Conservation (phyloP, 2,113 vertebrate species). For the Entelurus aequoreus region DNA sequence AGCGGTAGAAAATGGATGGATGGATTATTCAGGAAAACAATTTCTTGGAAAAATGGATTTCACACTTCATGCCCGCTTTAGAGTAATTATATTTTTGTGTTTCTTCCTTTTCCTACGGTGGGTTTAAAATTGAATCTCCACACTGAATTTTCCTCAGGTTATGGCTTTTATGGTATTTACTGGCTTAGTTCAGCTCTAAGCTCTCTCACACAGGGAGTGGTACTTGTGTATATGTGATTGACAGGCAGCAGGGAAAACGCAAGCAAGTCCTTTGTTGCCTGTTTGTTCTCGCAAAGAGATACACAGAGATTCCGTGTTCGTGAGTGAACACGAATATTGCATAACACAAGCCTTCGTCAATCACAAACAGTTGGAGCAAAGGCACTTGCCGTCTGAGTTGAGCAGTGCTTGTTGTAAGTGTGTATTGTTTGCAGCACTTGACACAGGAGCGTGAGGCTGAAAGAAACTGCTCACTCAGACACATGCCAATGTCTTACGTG, state of each 20-base stretch:
- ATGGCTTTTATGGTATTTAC: slow-evolving; percentile 56
- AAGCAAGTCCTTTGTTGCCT: slow-evolving; percentile 55
- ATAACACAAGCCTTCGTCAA: slow-evolving; percentile 57
- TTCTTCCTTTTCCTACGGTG: slow-evolving; percentile 48
- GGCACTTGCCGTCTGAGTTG: slow-evolving; percentile 55
- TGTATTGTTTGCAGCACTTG: slow-evolving; percentile 73
- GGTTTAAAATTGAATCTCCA: slow-evolving; percentile 54
- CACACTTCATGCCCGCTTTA: slow-evolving; percentile 64
- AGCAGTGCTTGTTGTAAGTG: slow-evolving; percentile 64
- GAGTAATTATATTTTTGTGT: slow-evolving; percentile 57
- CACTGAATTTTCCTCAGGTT: slow-evolving; percentile 51
- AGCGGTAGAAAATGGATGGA: too few species aligned
- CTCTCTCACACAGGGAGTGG: slow-evolving; percentile 44
- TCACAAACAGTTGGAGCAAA: slow-evolving; percentile 55
- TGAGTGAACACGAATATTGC: slow-evolving; percentile 48
- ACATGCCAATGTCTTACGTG: slow-evolving; percentile 46
- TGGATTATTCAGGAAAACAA: not conserved
- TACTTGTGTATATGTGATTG: slow-evolving; percentile 58
- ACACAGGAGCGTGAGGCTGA: slow-evolving; percentile 51
- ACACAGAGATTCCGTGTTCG: slow-evolving; percentile 34
- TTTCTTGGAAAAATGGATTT: slow-evolving; percentile 37
- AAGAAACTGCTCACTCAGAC: slow-evolving; percentile 57
- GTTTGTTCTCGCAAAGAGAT: slow-evolving; percentile 48
- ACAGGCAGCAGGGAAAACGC: slow-evolving; percentile 34
- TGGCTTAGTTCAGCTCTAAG: slow-evolving; percentile 69